phyloP scores from a whole-genome alignment of 2,888 invertebrate genomes.

The Coremacera marginata region DNA sequence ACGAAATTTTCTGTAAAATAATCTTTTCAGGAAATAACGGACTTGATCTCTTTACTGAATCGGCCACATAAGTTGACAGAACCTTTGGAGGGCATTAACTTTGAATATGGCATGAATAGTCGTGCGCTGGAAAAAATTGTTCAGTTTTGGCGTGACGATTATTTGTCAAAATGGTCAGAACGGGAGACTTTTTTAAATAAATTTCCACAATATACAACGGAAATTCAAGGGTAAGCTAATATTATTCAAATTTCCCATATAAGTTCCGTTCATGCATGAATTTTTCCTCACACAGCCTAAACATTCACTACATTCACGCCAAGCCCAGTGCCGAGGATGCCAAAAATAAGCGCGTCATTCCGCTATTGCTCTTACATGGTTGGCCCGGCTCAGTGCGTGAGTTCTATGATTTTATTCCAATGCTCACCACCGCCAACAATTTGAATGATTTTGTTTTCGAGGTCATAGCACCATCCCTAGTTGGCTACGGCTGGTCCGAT shows the following conservation, averaged over 20 bases:
- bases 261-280: background rate
- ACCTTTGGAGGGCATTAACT: slow-evolving; percentile 77
- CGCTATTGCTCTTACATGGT: slow-evolving; percentile 83
- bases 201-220: slow-evolving; percentile 81
- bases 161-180: slow-evolving; percentile 76
- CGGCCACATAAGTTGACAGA: slow-evolving; percentile 70
- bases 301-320: slow-evolving; percentile 81
- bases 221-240: slow-evolving; percentile 74
- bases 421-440: slow-evolving; percentile 71
- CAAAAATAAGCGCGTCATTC: slow-evolving; percentile 70
- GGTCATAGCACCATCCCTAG: slow-evolving; percentile 76
- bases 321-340: slow-evolving; percentile 69
- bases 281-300: slow-evolving; percentile 52
- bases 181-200: slow-evolving; percentile 78
- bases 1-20: too few relatives aligned
- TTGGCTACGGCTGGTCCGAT: slow-evolving; percentile 79
- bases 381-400: slow-evolving; percentile 90
- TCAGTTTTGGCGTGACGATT: slow-evolving; percentile 83
- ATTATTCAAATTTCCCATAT: background rate
- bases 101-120: slow-evolving; percentile 86
- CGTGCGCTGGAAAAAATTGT: slow-evolving; percentile 76
- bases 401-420: slow-evolving; percentile 81
- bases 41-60: slow-evolving; percentile 74
- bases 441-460: slow-evolving; percentile 73
- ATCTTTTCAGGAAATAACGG: slow-evolving; percentile 69